These are phyloP conservation scores for Galago senegalensis DNA, from an alignment of 2,797 vertebrate species.

Conservation along the genomic window DNA sequence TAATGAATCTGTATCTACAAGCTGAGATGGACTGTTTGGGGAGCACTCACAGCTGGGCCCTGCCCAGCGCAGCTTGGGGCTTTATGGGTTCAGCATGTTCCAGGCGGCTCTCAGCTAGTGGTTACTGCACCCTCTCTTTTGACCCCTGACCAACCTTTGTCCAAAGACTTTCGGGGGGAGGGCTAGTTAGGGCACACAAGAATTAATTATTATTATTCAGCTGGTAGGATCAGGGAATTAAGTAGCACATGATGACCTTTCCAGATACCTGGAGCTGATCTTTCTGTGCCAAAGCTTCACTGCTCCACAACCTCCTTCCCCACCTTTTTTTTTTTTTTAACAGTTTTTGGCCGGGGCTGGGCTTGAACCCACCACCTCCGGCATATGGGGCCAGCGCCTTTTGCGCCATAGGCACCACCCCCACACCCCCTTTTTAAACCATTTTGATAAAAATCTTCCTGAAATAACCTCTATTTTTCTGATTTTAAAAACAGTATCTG, in stretches of 20 bases:
- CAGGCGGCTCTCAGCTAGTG: neutral
- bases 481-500: neutral
- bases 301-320: no score
- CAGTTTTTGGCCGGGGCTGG: no score
- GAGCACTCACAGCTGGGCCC: neutral
- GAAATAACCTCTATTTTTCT: neutral
- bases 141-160: neutral
- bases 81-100: no score
- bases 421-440: neutral
- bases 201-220: neutral
- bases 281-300: neutral
- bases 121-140: neutral
- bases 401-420: no score
- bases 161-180: neutral
- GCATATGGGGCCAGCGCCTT: no score
- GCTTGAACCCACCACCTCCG: no score
- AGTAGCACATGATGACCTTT: neutral
- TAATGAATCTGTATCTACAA: neutral
- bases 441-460: neutral
- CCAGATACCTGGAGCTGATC: neutral
- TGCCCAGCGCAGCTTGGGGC: neutral
- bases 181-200: neutral
- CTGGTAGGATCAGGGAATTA: neutral
- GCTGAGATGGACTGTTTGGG: neutral
- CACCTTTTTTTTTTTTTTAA: no score